A percentile compares a stretch with the other conserved stretches of the same genome.
These are phyloP conservation scores for Drosophila algonquin DNA, from an alignment of 2,888 invertebrate genomes.

Conservation along the genomic window DNA sequence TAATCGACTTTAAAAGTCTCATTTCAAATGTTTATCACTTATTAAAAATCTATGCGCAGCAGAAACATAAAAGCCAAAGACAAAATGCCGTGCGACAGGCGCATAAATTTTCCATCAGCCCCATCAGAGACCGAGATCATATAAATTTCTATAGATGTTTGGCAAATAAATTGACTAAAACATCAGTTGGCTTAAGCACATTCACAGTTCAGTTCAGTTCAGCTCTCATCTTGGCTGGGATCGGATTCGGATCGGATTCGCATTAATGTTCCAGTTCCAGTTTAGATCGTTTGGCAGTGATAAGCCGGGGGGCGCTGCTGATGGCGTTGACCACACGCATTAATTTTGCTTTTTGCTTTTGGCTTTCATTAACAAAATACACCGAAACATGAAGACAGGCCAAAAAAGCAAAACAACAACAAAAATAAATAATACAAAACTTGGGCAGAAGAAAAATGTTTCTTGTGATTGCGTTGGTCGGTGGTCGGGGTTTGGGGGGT, in stretches of 20 bases:
- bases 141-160: slow-evolving; percentile 71
- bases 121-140: not conserved
- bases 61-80: slow-evolving; percentile 42
- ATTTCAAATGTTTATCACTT: slow-evolving; percentile 68
- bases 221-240: slow-evolving; percentile 21
- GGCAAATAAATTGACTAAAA: slow-evolving; percentile 69
- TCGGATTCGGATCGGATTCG: slow-evolving; percentile 48
- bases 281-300: slow-evolving; percentile 69
- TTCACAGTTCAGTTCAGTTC: not conserved
- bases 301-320: slow-evolving; percentile 73
- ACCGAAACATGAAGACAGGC: slow-evolving; percentile 31
- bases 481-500: slow-evolving; percentile 4
- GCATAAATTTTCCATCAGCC: slow-evolving; percentile 60
- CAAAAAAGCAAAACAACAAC: slow-evolving; percentile 17
- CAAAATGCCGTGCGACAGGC: slow-evolving; percentile 50
- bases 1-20: slow-evolving; percentile 76
- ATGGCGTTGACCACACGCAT: slow-evolving; percentile 77
- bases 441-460: slow-evolving; percentile 58
- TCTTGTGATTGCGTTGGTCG: slow-evolving; percentile 67
- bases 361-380: slow-evolving; percentile 69
- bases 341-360: slow-evolving; percentile 69
- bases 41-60: slow-evolving; percentile 70
- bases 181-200: slow-evolving; percentile 44
- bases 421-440: slow-evolving; percentile 26
- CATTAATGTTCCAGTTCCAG: slow-evolving; percentile 33